Percentiles rank a stretch among this genome's conserved stretches.
These are phyloP conservation scores for Torymus aiolomorphi DNA, from an alignment of 2,888 invertebrate species.

Conservation along the genomic window DNA sequence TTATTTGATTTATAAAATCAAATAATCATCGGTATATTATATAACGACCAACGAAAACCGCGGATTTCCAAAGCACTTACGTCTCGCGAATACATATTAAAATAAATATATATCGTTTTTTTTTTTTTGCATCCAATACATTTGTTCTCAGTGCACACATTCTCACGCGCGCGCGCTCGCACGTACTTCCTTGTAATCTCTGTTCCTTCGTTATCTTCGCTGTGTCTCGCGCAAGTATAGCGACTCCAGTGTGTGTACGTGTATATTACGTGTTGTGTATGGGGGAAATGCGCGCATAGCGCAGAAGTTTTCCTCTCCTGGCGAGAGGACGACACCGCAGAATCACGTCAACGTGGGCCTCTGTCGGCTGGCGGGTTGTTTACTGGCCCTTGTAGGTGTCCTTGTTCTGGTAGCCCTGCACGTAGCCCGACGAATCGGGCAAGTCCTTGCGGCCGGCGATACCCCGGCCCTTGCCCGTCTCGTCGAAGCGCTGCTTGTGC, in stretches of 20 bases:
- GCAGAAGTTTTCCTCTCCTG: too few species aligned
- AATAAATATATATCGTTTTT: constrained; percentile 23
- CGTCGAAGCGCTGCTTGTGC: constrained; percentile 91
- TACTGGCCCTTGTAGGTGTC: constrained; percentile 79
- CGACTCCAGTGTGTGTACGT: background rate
- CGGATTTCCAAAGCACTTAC: too few species aligned
- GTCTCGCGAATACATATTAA: constrained; percentile 9
- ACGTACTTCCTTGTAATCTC: too few species aligned
- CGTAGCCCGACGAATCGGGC: constrained; percentile 86
- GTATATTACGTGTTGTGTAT: too few species aligned
- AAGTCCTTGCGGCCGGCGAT: constrained; percentile 88
- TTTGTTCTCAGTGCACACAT: background rate
- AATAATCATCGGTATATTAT: background rate
- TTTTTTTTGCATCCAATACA: constrained; percentile 3
- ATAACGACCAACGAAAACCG: background rate
- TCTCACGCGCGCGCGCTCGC: background rate
- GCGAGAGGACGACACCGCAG: too few species aligned
- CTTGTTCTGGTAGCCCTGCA: constrained; percentile 90
- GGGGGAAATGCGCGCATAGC: too few species aligned
- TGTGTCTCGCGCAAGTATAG: background rate
- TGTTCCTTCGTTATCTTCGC: background rate
- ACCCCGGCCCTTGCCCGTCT: constrained; percentile 90
- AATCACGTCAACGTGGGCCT: too few species aligned
- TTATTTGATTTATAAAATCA: constrained; percentile 4
- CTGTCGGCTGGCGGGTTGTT: background rate